phyloP scores from a whole-genome alignment of 35 echinoderm and acorn worm species.

The Apostichopus japonicus region DNA sequence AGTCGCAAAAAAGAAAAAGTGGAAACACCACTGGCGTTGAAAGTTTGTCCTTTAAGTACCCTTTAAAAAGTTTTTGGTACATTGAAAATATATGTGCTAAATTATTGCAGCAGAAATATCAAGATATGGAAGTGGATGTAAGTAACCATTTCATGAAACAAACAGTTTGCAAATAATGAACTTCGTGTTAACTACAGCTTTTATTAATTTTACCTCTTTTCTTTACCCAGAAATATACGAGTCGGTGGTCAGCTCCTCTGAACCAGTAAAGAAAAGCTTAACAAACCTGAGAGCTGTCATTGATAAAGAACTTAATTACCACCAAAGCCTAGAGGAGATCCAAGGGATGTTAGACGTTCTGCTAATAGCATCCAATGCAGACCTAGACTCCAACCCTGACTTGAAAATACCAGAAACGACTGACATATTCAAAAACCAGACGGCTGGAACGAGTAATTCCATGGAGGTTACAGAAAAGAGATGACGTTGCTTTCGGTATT shows the following conservation, averaged over 20 bases:
- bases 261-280: conserved; percentile 62
- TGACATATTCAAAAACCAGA: background rate
- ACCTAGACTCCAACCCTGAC: conserved; percentile 39
- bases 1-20: too few species aligned
- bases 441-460: background rate
- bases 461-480: background rate
- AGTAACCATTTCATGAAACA: too few species aligned
- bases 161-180: too few species aligned
- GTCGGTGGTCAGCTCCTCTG: conserved; percentile 64
- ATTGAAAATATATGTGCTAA: too few species aligned
- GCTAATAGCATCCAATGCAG: conserved; percentile 78
- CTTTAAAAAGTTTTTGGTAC: too few species aligned
- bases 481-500: background rate
- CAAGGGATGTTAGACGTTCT: conserved; percentile 87
- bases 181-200: too few species aligned
- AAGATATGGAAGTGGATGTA: too few species aligned
- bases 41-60: too few species aligned
- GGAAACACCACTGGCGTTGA: too few species aligned
- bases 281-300: conserved; percentile 51
- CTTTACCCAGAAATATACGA: conserved; percentile 81
- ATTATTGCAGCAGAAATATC: too few species aligned
- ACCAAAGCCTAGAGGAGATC: conserved; percentile 76
- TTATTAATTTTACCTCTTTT: background rate
- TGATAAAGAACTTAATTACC: conserved; percentile 83
- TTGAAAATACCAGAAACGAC: conserved; percentile 10